Evolutionary conservation across 2,888 invertebrate species (phyloP), one percentile per base, ranked within the genome.

Genomic region (Odontothrips loti): DNA sequence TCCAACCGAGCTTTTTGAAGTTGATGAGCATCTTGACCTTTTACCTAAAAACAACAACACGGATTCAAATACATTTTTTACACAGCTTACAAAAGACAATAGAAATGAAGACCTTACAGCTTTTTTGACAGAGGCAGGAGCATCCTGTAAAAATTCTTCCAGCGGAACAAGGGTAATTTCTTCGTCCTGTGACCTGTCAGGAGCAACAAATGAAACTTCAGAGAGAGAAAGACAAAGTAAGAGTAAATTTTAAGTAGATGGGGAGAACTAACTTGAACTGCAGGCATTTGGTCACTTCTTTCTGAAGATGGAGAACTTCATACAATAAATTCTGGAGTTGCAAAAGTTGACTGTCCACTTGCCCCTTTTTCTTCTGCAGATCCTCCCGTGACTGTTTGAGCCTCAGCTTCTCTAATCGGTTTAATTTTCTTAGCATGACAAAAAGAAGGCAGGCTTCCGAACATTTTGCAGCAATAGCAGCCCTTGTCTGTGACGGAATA

Each of bases 241-340:
- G 9, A 63, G 29, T n/a, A 23, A 79, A 43, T 12, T 63, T 20
- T 47, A 17, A n/a, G 47, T 48, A 23, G 3, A 29, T 43, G 79
- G 79, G 34, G 12, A 78, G n/a, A 68, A 85, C 90, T 86, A 87
- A 93, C 93, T 96, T 97, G 86, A 97, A 98, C 86, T 97, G 96
- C 82, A 96, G 90, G 86, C 98, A 98, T 86, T 96, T 96, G 29
- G 94, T 93, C n/a, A 96, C 96, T 90, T 98, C 98, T 85, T 96
- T 96, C 84, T 96, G 94, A 29, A 98, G 89, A 89, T 98, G 97
- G 86, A 96, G 94, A 12, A 95, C 93, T 90, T 98, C 98, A 87
- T 98, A 98, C 9, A 97, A 89, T 80, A 98, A 90, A 88, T 98
- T 98, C 88, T 98, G 97, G 81, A 97, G 89, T 84, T 96, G 94